A percentile compares a stretch with the other conserved stretches of the same genome.
Evolutionary conservation across 2,797 vertebrate genomes (phyloP).

Genomic region (Microctenopoma stevenorrisi): DNA sequence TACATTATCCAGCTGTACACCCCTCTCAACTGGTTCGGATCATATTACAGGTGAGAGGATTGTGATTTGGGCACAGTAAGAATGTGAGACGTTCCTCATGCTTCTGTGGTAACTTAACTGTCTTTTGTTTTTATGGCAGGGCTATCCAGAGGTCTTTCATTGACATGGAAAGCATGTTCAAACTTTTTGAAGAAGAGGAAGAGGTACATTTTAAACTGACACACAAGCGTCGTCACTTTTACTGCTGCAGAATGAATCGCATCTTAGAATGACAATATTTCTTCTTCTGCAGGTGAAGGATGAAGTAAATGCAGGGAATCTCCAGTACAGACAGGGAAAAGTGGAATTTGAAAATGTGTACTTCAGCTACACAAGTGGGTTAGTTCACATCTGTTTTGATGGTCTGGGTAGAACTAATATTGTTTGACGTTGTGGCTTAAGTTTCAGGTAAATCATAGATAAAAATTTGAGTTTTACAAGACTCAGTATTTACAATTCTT

Average conservation of each 20-base stretch:
- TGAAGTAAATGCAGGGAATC: slow-evolving; percentile 83
- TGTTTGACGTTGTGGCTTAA: background rate
- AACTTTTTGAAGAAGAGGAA: slow-evolving; percentile 90
- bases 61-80: background rate
- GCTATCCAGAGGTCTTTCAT: slow-evolving; percentile 97
- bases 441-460: background rate
- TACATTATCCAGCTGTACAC: slow-evolving; percentile 98
- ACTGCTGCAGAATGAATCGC: fast-evolving
- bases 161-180: slow-evolving; percentile 99
- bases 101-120: background rate
- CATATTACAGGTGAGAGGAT: slow-evolving; percentile 91
- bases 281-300: slow-evolving; percentile 88
- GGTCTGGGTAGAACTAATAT: background rate
- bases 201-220: slow-evolving; percentile 81
- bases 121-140: slow-evolving; percentile 71
- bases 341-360: slow-evolving; percentile 94
- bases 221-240: background rate
- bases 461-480: background rate
- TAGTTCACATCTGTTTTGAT: slow-evolving; percentile 19
- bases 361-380: slow-evolving; percentile 92
- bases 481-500: background rate
- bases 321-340: slow-evolving; percentile 83
- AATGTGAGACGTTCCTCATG: background rate
- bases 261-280: fast-evolving
- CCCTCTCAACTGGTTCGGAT: slow-evolving; percentile 98